Base-by-base conservation (phyloP, 1,140 invertebrate genomes). In the Zaprionus lachaisei region DNA sequence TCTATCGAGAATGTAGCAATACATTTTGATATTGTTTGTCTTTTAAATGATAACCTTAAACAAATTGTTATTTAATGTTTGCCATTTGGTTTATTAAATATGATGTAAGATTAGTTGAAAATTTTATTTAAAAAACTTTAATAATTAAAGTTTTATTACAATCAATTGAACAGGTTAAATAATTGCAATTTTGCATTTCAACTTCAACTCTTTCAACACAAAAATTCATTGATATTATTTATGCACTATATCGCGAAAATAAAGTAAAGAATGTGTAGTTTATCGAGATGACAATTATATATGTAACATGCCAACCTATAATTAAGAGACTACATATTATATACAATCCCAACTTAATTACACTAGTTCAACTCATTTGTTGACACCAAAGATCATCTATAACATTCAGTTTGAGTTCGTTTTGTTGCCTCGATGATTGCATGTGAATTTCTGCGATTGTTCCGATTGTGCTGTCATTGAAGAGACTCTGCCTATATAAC, bases 401-500 rank as follows among this genome's bases (percentile, higher is more conserved):
- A 4, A 22, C 14, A 2, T 11, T 22, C n/a, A 11, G 44, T 11
- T 49, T n/a, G 5, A 6, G n/a, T 47, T 44, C n/a, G 41, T 17
- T 44, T 41, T 41, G 38, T 41, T 47, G n/a, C n/a, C n/a, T 9
- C 41, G n/a, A 1, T 47, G 41, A 47, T 47, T 24, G 47, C 47
- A 14, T 51, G 47, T 22, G 20, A 24, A 51, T 24, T 51, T 20
- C 12, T 14, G 3, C 47, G 47, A 51, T 49, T 49, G 17, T 49
- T 7, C 20, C 47, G 47, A 49, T 49, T 22, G n/a, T 20, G 11
- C 17, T 49, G 2, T 14, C 11, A 28, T 37, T 44, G 12, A 5
- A 3, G 5, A 12, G 0, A 0, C 38, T 5, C 47, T 49, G 1
- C 2, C 57, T 86, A 83, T 86, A 86, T 49, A 86, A 83, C 15